Evolutionary conservation across 2,797 vertebrate genomes (phyloP), one percentile per base, ranked within the genome.

Genomic region (Eulemur coronatus): DNA sequence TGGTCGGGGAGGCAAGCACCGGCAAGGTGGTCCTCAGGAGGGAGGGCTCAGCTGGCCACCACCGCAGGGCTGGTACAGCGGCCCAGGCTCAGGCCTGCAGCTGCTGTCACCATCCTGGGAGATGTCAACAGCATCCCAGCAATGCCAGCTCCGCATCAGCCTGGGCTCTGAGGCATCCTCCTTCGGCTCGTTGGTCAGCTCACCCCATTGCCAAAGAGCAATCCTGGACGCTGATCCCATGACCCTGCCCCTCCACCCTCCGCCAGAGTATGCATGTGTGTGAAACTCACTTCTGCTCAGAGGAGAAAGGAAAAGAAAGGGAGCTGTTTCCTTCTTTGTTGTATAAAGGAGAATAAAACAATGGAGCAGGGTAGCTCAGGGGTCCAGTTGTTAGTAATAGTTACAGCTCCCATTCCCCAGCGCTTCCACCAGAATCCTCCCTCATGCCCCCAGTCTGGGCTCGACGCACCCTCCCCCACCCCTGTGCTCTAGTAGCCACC

Each of bases 81-180:
- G 35, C 52, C 5, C 24, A 30, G 17, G 55, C 22, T 69, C 33
- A 14, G 12, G 28, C 78, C 50, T 8, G 20, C 22, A 5, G 73
- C 20, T 55, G 30, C 35, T 55, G 55, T 17, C 13, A 1, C 7
- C 10, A 1, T 14, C 50, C 26, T 8, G 2, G 17, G 78, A 24
- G 12, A 10, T n/a, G 2, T 7, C n/a, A 26, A 0, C 15, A 33
- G 7, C 52, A 28, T 22, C 26, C 20, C 1, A 8, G 24, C 48
- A 17, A 3, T 0, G 4, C 8, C 46, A 78, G 48, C 12, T 4
- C 3, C 8, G 2, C 20, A 10, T 30, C 46, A 2, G 22, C 12
- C 46, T 30, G 20, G 84, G 46, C 70, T 67, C 69, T 1, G 18
- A 65, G 41, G 17, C 48, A 4, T 18, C 33, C 20, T 85, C 80